phyloP scores from a whole-genome alignment of 2,888 invertebrate genomes.

The Unio pictorum region DNA sequence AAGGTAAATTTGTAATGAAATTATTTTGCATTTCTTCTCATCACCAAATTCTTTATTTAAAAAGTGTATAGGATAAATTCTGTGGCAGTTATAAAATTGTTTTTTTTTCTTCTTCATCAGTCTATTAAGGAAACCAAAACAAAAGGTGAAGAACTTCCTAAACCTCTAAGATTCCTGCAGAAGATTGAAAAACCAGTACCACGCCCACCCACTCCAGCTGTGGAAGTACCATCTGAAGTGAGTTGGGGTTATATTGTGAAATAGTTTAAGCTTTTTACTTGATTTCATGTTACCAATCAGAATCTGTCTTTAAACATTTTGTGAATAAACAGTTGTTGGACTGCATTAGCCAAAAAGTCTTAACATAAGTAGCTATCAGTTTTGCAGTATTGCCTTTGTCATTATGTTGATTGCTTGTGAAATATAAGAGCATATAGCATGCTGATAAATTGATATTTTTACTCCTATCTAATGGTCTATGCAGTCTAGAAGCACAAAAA shows the following conservation, averaged over 20 bases:
- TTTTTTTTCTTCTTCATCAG: constrained; percentile 31
- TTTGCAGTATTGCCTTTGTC: too few species aligned
- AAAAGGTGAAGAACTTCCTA: constrained; percentile 55
- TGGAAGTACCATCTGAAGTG: constrained; percentile 67
- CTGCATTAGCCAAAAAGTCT: too few species aligned
- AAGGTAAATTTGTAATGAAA: too few species aligned
- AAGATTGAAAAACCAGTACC: constrained; percentile 72
- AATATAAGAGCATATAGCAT: too few species aligned
- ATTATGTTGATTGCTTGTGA: too few species aligned
- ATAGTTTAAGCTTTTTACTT: neutral
- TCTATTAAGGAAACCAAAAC: constrained; percentile 60
- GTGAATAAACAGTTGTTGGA: neutral
- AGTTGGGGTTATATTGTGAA: constrained; percentile 2
- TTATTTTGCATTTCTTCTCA: too few species aligned
- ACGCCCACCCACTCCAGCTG: constrained; percentile 70
- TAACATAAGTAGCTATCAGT: too few species aligned
- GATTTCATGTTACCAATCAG: neutral
- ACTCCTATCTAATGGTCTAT: too few species aligned
- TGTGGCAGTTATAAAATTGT: neutral
- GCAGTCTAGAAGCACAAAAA: too few species aligned
- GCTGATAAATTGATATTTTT: too few species aligned
- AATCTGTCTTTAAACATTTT: neutral
- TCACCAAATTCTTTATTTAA: neutral
- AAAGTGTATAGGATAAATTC: neutral
- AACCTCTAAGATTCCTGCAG: constrained; percentile 69